Percentiles rank a stretch among this genome's conserved stretches.
phyloP scores from a whole-genome alignment of 2,888 invertebrate genomes.

The Eucera pruinosa region DNA sequence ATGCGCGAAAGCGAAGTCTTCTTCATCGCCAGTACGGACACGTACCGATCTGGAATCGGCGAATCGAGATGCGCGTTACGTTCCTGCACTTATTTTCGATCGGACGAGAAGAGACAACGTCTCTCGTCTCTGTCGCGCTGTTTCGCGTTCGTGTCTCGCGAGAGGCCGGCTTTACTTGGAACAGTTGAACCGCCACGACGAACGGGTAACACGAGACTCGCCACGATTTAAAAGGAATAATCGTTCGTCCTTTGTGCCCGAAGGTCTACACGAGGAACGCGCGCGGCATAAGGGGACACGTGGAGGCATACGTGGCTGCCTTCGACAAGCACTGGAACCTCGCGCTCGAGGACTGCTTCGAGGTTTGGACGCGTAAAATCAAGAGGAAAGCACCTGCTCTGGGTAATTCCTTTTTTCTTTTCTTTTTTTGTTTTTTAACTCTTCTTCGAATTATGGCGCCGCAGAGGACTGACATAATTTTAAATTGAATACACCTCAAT shows the following conservation, averaged over 20 bases:
- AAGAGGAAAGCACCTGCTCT: slow-evolving; percentile 87
- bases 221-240: slow-evolving; percentile 73
- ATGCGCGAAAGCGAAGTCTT: slow-evolving; percentile 9
- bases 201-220: slow-evolving; percentile 46
- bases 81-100: slow-evolving; percentile 29
- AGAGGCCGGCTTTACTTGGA: slow-evolving; percentile 63
- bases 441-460: too few species aligned
- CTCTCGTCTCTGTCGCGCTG: background rate
- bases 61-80: slow-evolving; percentile 35
- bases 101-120: background rate
- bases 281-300: slow-evolving; percentile 90
- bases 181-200: slow-evolving; percentile 44
- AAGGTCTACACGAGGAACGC: slow-evolving; percentile 92
- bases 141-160: slow-evolving; percentile 31
- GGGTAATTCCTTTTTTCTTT: slow-evolving; percentile 82
- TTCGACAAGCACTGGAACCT: slow-evolving; percentile 98
- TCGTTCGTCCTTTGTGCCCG: slow-evolving; percentile 71
- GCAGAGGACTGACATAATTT: too few species aligned
- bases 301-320: slow-evolving; percentile 91
- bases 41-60: slow-evolving; percentile 50
- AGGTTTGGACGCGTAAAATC: slow-evolving; percentile 90
- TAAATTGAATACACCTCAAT: too few species aligned
- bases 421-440: background rate
- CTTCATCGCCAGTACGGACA: slow-evolving; percentile 41
- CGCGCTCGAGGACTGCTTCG: slow-evolving; percentile 92